A percentile compares a stretch with the other conserved stretches of the same genome.
Conservation (phyloP, 1,140 invertebrate species). For the Potamilus streckersoni region DNA sequence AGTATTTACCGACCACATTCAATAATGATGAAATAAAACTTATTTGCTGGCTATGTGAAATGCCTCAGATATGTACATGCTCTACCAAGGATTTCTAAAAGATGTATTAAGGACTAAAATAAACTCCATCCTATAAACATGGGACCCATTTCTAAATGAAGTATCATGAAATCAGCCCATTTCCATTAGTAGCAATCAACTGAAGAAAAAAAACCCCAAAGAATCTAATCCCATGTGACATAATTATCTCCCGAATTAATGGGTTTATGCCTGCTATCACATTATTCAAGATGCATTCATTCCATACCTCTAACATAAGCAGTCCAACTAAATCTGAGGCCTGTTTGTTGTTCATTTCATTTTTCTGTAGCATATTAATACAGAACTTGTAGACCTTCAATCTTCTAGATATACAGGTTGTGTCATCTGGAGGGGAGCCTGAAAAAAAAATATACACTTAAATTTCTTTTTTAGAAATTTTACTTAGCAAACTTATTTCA, state of each 20-base stretch:
- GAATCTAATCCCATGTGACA: background rate
- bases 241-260: background rate
- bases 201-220: background rate
- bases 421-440: slow-evolving; percentile 25
- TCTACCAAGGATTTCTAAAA: no score
- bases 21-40: no score
- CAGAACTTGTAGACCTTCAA: slow-evolving; percentile 50
- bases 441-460: slow-evolving; percentile 6
- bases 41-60: no score
- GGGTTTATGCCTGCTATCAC: background rate
- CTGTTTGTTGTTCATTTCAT: slow-evolving; percentile 57
- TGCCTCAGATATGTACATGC: no score
- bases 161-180: background rate
- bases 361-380: slow-evolving; percentile 53
- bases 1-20: no score
- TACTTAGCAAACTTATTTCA: background rate
- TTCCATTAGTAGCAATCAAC: background rate
- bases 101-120: background rate
- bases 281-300: background rate
- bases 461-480: background rate
- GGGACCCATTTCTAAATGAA: background rate
- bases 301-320: slow-evolving; percentile 56
- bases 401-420: slow-evolving; percentile 15
- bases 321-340: slow-evolving; percentile 55
- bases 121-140: background rate